These are phyloP conservation scores for Desmophyllum pertusum DNA, from an alignment of 92 coral and sea anemone species.

Conservation along the genomic window DNA sequence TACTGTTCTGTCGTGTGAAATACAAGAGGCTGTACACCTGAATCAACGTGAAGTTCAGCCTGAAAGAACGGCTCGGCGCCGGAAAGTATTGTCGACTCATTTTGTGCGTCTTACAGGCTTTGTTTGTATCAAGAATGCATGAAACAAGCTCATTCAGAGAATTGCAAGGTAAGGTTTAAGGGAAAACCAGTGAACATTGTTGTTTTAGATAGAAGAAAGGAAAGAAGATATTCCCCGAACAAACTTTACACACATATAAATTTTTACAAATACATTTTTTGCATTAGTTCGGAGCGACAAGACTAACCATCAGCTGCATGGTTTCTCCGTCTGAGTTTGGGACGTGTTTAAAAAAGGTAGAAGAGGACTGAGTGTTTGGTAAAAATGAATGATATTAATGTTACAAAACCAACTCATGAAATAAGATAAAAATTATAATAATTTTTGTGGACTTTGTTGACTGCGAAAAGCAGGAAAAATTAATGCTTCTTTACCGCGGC, in stretches of 20 bases:
- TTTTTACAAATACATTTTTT: background rate
- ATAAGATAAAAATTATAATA: background rate
- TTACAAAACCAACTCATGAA: too few relatives aligned
- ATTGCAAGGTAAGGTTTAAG: background rate
- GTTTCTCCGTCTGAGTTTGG: too few relatives aligned
- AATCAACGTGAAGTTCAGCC: background rate
- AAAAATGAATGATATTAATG: too few relatives aligned
- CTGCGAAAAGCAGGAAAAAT: background rate
- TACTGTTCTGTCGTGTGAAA: slow-evolving; percentile 8
- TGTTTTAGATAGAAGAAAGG: background rate
- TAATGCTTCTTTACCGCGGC: background rate
- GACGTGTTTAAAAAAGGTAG: too few relatives aligned
- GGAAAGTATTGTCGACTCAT: too few relatives aligned
- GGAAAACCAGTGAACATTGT: background rate
- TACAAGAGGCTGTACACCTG: background rate
- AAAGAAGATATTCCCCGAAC: background rate
- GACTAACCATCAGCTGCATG: too few relatives aligned
- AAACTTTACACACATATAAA: background rate
- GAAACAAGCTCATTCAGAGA: background rate
- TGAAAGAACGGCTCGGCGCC: background rate
- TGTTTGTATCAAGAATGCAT: background rate
- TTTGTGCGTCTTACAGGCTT: background rate
- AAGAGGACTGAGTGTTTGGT: background rate
- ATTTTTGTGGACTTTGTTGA: background rate
- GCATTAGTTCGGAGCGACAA: background rate